Evolutionary conservation across 2,797 vertebrate species (phyloP).

Genomic region (Typhlichthys subterraneus): DNA sequence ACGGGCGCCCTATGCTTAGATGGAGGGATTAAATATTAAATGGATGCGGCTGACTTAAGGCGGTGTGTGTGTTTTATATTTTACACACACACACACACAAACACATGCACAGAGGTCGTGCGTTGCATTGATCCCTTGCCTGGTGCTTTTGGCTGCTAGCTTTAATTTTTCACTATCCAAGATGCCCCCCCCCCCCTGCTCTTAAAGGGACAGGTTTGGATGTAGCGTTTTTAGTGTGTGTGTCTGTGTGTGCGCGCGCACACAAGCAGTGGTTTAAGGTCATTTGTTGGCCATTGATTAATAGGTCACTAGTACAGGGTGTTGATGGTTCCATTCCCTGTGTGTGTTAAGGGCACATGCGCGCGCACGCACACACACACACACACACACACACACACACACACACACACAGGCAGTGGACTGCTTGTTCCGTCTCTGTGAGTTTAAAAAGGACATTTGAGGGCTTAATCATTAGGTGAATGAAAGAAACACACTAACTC

Average conservation of each 20-base stretch:
- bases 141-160: constrained; percentile 11
- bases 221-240: constrained; percentile 80
- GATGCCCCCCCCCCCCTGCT: constrained; percentile 24
- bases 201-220: constrained; percentile 74
- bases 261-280: neutral
- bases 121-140: constrained; percentile 36
- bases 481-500: no score
- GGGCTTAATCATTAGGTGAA: no score
- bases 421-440: no score
- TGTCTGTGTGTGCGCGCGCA: constrained; percentile 40
- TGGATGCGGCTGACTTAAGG: constrained; percentile 76
- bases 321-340: neutral
- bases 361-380: no score
- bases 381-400: no score
- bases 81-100: constrained; percentile 55
- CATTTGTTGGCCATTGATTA: neutral
- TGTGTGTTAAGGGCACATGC: no score
- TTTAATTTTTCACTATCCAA: no score
- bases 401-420: no score
- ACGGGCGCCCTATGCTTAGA: constrained; percentile 73
- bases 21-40: constrained; percentile 80
- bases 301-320: neutral
- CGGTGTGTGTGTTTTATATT: constrained; percentile 70
- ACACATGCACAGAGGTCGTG: constrained; percentile 12
- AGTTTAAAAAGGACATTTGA: no score